Percentiles rank a stretch among this genome's conserved stretches.
Evolutionary conservation across 2,797 vertebrate genomes (phyloP).

Genomic region (Tapirus indicus): DNA sequence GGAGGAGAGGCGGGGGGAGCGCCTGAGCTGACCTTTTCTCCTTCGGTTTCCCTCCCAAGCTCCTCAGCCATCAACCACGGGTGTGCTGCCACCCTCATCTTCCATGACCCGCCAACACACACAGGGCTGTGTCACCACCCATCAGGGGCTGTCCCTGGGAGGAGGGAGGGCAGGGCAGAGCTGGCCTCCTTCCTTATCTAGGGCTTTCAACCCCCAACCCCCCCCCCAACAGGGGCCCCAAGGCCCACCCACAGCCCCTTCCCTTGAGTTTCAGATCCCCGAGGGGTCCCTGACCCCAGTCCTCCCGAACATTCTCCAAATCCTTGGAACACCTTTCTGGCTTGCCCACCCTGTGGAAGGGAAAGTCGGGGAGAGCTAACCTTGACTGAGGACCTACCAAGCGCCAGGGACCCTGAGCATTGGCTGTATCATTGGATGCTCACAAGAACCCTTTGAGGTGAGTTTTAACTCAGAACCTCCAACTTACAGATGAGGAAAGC

Average conservation of each 20-base stretch:
- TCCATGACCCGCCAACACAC: constrained; percentile 81
- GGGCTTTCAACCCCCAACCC: not conserved
- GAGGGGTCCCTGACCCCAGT: not conserved
- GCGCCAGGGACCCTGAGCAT: not conserved
- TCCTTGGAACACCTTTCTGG: not conserved
- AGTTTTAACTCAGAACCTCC: constrained; percentile 14
- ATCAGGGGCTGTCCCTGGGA: constrained; percentile 79
- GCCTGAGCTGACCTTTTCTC: constrained; percentile 94
- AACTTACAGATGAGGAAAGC: not conserved
- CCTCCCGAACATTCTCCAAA: not conserved
- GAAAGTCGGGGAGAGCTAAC: not conserved
- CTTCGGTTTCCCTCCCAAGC: constrained; percentile 91
- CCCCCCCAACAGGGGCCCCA: not conserved
- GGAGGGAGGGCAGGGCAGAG: not conserved
- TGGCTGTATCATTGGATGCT: not conserved
- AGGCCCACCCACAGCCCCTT: not conserved
- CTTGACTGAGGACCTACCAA: not conserved
- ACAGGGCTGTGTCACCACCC: constrained; percentile 91
- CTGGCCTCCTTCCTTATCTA: not conserved
- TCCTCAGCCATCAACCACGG: constrained; percentile 89
- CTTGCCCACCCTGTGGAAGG: not conserved
- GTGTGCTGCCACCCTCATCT: constrained; percentile 93
- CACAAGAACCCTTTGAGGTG: not conserved
- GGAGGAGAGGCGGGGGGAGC: constrained; percentile 91
- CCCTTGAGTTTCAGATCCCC: not conserved